phyloP scores from a whole-genome alignment of 2,113 vertebrate species.

The Nettapus auritus region DNA sequence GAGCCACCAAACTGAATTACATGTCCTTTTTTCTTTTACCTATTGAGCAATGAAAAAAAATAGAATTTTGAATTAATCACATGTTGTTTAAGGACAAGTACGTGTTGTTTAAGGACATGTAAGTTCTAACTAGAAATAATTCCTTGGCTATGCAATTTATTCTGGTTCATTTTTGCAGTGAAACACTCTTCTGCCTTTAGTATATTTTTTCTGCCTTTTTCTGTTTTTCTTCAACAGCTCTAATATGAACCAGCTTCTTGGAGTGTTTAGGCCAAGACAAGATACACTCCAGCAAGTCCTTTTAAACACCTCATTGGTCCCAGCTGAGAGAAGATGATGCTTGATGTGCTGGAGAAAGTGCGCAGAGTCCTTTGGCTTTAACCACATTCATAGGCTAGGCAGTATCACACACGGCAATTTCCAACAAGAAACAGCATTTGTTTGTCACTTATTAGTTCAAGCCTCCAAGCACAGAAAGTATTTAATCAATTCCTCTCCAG shows the following conservation, averaged over 20 bases:
- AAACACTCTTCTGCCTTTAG: neutral
- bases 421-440: slow-evolving; percentile 11
- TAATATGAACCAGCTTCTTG: neutral
- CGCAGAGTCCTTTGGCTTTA: neutral
- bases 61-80: neutral
- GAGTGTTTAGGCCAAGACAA: neutral
- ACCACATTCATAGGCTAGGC: neutral
- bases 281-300: neutral
- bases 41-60: neutral
- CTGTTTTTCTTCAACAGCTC: neutral
- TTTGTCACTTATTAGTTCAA: slow-evolving; percentile 12
- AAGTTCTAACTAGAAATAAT: neutral
- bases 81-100: neutral
- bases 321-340: neutral
- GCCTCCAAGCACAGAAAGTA: neutral
- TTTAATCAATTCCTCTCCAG: slow-evolving; percentile 11
- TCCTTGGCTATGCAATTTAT: neutral
- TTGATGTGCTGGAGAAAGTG: neutral
- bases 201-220: neutral
- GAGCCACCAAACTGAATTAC: neutral
- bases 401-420: neutral
- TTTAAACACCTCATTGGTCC: neutral
- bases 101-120: neutral
- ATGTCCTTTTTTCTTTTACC: neutral
- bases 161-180: neutral